These are phyloP conservation scores for Ia io DNA, from an alignment of 2,113 vertebrate genomes.

Conservation along the genomic window DNA sequence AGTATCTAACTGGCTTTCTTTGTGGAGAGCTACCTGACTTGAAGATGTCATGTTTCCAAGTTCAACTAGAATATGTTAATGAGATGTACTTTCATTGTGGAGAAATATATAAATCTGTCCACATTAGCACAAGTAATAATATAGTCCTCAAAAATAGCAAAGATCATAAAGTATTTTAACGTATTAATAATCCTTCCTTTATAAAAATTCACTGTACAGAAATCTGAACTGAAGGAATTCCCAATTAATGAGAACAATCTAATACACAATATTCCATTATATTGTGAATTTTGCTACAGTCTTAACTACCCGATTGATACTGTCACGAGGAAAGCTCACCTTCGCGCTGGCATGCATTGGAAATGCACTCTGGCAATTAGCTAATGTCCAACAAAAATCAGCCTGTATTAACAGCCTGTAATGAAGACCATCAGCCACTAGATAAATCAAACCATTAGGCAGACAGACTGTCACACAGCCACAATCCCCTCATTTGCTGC, in stretches of 20 bases:
- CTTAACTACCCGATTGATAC: not conserved
- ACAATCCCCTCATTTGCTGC: not conserved
- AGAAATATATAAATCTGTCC: constrained; percentile 8
- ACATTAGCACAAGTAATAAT: constrained; percentile 3
- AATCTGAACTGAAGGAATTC: constrained; percentile 31
- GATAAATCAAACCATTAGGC: constrained; percentile 20
- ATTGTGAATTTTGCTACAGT: not conserved
- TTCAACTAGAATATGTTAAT: constrained; percentile 49
- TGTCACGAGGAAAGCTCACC: not conserved
- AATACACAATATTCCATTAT: not conserved
- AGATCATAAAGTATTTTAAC: constrained; percentile 10
- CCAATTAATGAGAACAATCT: not conserved
- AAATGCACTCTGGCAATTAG: constrained; percentile 38
- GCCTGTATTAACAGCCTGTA: not conserved
- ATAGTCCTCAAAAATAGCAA: not conserved
- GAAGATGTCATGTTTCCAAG: not conserved
- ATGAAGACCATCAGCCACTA: constrained; percentile 25
- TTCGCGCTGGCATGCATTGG: not conserved
- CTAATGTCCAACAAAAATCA: constrained; percentile 18
- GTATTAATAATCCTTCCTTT: not conserved
- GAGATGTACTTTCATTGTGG: not conserved
- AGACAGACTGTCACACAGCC: not conserved
- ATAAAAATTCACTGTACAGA: not conserved
- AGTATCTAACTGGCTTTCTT: constrained; percentile 25
- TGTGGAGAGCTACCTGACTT: not conserved